Evolutionary conservation across 2,113 vertebrate genomes (phyloP).

Genomic region (Macroglossus sobrinus): DNA sequence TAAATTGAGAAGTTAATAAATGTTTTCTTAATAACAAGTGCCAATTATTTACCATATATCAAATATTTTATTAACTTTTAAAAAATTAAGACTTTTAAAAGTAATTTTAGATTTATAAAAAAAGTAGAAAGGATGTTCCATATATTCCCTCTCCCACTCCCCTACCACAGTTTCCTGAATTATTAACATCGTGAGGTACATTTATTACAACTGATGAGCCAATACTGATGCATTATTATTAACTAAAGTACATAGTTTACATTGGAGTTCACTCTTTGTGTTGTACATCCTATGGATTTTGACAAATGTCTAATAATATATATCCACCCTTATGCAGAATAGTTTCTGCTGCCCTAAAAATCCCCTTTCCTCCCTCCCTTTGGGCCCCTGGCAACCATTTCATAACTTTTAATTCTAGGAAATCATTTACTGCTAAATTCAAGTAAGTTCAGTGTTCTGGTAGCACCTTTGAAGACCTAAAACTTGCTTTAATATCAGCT

Average conservation of each 20-base stretch:
- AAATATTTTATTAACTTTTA: neutral
- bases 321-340: neutral
- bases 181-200: neutral
- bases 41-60: neutral
- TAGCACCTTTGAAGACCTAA: neutral
- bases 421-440: constrained; percentile 28
- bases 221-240: neutral
- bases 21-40: neutral
- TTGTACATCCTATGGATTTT: neutral
- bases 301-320: constrained; percentile 2
- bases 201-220: neutral
- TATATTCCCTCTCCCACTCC: neutral
- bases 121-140: neutral
- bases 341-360: constrained; percentile 7
- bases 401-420: constrained; percentile 20
- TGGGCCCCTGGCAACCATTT: neutral
- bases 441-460: neutral
- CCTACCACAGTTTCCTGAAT: neutral
- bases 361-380: neutral
- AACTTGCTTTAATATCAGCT: constrained; percentile 24
- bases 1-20: neutral
- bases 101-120: neutral
- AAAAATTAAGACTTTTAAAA: neutral
- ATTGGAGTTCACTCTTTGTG: neutral
- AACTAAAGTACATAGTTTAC: neutral